Evolutionary conservation across 35 echinoderm and acorn worm genomes (phyloP), one percentile per base, ranked within the genome.

Genomic region (Ophiothrix spiculata): DNA sequence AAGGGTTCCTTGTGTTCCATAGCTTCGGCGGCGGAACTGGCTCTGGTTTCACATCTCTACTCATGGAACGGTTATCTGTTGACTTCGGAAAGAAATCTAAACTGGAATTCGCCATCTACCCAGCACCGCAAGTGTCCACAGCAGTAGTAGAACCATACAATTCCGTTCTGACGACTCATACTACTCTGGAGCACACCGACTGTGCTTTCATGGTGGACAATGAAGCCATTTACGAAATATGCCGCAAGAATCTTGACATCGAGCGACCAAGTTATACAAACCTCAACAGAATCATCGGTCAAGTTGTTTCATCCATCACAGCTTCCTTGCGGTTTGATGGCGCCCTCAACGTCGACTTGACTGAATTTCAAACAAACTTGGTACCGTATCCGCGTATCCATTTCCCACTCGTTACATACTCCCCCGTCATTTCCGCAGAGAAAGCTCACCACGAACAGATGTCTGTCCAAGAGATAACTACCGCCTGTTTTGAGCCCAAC

Each of bases 191-290:
- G 82, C 91, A 89, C 64, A 85, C 91, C 63, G 91, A 89, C 32
- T 93, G 91, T 85, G 91, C 91, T 40, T 93, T 93, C 75, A 93
- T 93, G 91, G 91, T 93, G 37, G 91, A 93, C 82, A 93, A 93
- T 83, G 91, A 93, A 63, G 91, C 91, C 63, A 93, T 93, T 32
- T 93, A 89, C 77, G 91, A 93, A 34, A 83, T 93, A 33, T 93
- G 91, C 37, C 37, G 83, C 8, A 81, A 87, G 17, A 93, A 93
- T 75, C 82, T 93, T 4, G 91, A 89, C 56, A 88, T 93, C 39
- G 91, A 93, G 46, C 75, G 77, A 16, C 81, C 88, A 32, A 77
- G 56, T 1, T 90, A 90, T 35, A 77, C 80, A 28, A 90, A 90
- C 60, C 40, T 91, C 13, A 91, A 91, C 83, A 82, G 89, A 64